Conservation (phyloP, 1,140 invertebrate species). For the Bombus polaris region DNA sequence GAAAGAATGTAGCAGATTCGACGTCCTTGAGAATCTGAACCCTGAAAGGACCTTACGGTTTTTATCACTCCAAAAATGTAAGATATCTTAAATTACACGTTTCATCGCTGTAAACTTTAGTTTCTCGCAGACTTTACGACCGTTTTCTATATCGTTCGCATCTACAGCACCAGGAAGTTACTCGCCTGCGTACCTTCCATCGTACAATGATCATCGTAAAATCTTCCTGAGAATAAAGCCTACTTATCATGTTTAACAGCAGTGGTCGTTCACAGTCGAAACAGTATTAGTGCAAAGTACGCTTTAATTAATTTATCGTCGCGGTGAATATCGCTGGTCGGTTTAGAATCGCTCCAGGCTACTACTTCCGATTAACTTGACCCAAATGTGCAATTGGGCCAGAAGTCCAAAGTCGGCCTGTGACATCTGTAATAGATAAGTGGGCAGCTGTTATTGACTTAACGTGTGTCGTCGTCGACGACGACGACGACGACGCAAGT, state of each 20-base stretch:
- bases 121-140: no score
- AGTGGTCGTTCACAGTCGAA: background rate
- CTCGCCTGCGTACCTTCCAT: background rate
- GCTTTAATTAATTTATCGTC: constrained; percentile 57
- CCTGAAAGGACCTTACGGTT: no score
- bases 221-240: background rate
- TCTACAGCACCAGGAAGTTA: no score
- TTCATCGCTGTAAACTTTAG: no score
- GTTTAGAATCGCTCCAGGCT: constrained; percentile 35
- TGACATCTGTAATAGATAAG: constrained; percentile 68
- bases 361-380: constrained; percentile 56
- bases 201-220: background rate
- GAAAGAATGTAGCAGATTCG: no score
- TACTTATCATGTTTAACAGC: constrained; percentile 20
- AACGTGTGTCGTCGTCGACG: constrained; percentile 44
- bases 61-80: no score
- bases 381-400: constrained; percentile 64
- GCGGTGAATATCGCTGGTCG: background rate
- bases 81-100: no score
- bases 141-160: no score
- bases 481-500: constrained; percentile 1
- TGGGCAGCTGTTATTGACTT: constrained; percentile 67
- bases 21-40: no score
- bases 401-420: constrained; percentile 62
- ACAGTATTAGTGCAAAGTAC: background rate